Percentiles rank a stretch among this genome's conserved stretches.
phyloP scores from a whole-genome alignment of 2,888 invertebrate species.

The Crioceris asparagi region DNA sequence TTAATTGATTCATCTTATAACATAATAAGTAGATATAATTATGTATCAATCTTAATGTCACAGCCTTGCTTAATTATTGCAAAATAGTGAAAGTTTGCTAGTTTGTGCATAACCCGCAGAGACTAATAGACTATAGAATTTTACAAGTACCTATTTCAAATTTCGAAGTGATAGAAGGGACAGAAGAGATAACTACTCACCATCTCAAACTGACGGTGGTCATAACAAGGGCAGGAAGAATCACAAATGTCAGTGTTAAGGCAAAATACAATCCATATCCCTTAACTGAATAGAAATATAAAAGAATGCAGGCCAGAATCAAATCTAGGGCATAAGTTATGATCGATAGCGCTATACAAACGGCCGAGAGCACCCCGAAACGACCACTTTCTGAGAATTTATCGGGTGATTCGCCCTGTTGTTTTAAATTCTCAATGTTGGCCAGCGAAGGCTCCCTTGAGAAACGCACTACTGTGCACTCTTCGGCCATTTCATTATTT shows the following conservation, averaged over 20 bases:
- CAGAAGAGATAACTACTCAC: slow-evolving; percentile 28
- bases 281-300: slow-evolving; percentile 36
- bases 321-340: slow-evolving; percentile 39
- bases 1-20: too few relatives aligned
- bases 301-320: slow-evolving; percentile 34
- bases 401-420: slow-evolving; percentile 25
- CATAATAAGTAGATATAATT: too few relatives aligned
- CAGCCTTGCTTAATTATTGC: too few relatives aligned
- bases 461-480: slow-evolving; percentile 38
- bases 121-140: too few relatives aligned
- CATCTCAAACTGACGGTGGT: slow-evolving; percentile 43
- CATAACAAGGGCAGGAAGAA: slow-evolving; percentile 42
- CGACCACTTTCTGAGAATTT: slow-evolving; percentile 31
- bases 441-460: slow-evolving; percentile 36
- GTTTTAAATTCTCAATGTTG: slow-evolving; percentile 35
- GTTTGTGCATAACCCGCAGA: too few relatives aligned
- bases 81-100: too few relatives aligned
- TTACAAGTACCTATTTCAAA: neutral
- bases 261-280: slow-evolving; percentile 39
- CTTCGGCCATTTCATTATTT: slow-evolving; percentile 38
- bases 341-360: slow-evolving; percentile 38
- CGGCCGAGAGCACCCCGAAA: slow-evolving; percentile 35
- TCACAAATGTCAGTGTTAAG: slow-evolving; percentile 41
- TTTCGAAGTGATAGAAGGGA: neutral
- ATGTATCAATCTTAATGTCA: too few relatives aligned